phyloP scores from a whole-genome alignment of 2,888 invertebrate species.

The Papilio gigon region DNA sequence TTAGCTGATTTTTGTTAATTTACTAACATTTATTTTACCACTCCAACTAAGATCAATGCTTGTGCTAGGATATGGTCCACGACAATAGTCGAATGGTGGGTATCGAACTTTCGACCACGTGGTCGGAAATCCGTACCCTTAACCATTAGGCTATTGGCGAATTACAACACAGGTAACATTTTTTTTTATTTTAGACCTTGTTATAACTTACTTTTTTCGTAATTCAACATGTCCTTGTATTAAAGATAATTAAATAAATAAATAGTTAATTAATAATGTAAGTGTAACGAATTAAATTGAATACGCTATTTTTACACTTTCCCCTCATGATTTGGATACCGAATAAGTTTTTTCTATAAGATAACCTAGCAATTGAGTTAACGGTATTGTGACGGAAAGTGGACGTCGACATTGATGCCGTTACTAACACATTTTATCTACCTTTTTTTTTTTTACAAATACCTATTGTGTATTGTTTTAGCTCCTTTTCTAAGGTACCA shows the following conservation, averaged over 20 bases:
- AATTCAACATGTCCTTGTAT: too few species aligned
- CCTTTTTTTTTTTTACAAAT: slow-evolving; percentile 20
- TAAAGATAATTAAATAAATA: neutral
- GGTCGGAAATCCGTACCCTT: too few species aligned
- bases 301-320: slow-evolving; percentile 30
- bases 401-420: slow-evolving; percentile 20
- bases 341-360: slow-evolving; percentile 27
- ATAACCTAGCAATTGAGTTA: slow-evolving; percentile 15
- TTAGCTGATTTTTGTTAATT: too few species aligned
- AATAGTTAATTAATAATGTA: slow-evolving; percentile 7
- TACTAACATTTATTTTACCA: too few species aligned
- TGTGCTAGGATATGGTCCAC: too few species aligned
- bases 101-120: too few species aligned
- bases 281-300: slow-evolving; percentile 22
- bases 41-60: too few species aligned
- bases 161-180: too few species aligned
- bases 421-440: slow-evolving; percentile 13
- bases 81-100: too few species aligned
- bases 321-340: slow-evolving; percentile 23
- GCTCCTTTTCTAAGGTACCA: neutral
- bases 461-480: slow-evolving; percentile 10
- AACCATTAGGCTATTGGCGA: too few species aligned
- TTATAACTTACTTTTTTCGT: too few species aligned
- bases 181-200: too few species aligned
- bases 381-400: slow-evolving; percentile 29